Evolutionary conservation across 2,888 invertebrate species (phyloP).

Genomic region (Dolomedes plantarius): DNA sequence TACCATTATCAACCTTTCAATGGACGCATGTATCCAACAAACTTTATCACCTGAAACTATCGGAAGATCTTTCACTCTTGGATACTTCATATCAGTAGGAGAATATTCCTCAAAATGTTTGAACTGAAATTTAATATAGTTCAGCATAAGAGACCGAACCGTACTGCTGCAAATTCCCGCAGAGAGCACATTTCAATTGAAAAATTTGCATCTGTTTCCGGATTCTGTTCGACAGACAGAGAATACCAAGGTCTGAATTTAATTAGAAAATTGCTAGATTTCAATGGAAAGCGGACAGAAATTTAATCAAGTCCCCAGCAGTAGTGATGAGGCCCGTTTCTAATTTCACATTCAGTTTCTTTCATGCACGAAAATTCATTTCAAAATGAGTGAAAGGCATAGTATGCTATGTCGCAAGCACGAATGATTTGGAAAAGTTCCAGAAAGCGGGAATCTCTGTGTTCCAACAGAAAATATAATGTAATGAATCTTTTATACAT

Average conservation of each 20-base stretch:
- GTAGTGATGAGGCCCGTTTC: background rate
- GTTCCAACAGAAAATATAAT: too few relatives aligned
- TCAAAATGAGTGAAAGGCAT: background rate
- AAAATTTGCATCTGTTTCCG: background rate
- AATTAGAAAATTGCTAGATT: slow-evolving; percentile 6
- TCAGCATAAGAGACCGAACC: background rate
- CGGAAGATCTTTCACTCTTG: too few relatives aligned
- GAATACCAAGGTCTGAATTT: background rate
- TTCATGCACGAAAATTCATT: slow-evolving; percentile 16
- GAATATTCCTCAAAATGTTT: too few relatives aligned
- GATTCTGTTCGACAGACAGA: background rate
- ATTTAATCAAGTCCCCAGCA: background rate
- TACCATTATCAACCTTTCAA: too few relatives aligned
- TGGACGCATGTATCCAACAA: too few relatives aligned
- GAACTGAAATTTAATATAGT: background rate
- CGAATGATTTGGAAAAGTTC: background rate
- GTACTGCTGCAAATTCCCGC: background rate
- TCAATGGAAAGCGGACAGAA: background rate
- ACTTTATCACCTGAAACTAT: too few relatives aligned
- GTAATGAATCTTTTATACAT: too few relatives aligned
- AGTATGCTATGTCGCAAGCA: background rate
- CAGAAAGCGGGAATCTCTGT: background rate
- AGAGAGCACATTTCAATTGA: background rate
- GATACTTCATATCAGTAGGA: too few relatives aligned
- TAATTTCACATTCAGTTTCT: background rate